Evolutionary conservation across 1,140 invertebrate species (phyloP).

Genomic region (Hirudo medicinalis): DNA sequence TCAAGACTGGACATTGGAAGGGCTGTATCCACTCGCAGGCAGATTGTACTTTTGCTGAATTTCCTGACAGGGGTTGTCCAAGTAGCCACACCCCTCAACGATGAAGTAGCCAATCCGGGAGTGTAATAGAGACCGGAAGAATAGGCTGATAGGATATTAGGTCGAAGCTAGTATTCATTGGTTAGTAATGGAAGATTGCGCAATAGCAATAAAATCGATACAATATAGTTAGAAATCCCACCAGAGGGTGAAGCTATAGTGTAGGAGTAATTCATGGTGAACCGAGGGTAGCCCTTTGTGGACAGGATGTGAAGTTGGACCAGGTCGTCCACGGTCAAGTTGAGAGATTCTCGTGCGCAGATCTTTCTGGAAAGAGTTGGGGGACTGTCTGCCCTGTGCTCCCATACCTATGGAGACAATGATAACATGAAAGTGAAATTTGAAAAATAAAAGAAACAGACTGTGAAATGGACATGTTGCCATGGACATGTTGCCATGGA

Average conservation of each 20-base stretch:
- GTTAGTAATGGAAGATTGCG: too few species aligned
- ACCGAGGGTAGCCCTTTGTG: background rate
- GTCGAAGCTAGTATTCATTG: background rate
- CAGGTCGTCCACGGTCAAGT: slow-evolving; percentile 11
- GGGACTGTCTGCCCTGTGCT: background rate
- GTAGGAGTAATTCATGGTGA: slow-evolving; percentile 13
- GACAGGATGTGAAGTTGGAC: background rate
- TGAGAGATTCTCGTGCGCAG: background rate
- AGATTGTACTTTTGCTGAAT: background rate
- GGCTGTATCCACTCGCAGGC: background rate
- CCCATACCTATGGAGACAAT: background rate
- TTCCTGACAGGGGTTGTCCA: background rate
- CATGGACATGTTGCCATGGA: background rate
- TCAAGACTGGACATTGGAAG: background rate
- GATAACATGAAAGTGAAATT: background rate
- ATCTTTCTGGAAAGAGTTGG: background rate
- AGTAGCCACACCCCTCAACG: background rate
- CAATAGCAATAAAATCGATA: too few species aligned
- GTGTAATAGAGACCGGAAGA: too few species aligned
- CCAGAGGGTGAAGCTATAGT: background rate
- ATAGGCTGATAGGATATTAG: background rate
- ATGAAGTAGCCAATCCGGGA: too few species aligned
- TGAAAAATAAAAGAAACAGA: background rate
- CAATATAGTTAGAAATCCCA: background rate
- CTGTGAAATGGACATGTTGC: too few species aligned